These are phyloP conservation scores for Lamellibrachia luymesi DNA, from an alignment of 1,140 invertebrate species.

Conservation along the genomic window DNA sequence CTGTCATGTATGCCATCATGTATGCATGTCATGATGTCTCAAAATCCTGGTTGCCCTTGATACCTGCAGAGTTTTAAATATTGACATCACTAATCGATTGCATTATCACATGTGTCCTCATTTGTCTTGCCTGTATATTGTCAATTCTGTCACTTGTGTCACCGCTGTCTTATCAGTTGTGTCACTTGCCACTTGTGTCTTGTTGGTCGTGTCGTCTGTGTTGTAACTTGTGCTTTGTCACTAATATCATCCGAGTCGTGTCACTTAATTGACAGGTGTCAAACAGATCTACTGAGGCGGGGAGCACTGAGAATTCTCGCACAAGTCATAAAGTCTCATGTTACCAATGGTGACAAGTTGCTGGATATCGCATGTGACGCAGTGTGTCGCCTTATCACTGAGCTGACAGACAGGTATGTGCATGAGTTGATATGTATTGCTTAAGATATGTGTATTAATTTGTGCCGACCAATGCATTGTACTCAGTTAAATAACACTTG, in stretches of 20 bases:
- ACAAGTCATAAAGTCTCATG: background rate
- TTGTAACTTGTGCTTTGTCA: background rate
- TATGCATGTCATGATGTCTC: no score
- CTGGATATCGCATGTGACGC: background rate
- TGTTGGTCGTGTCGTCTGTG: background rate
- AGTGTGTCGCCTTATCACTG: background rate
- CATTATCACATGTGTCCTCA: background rate
- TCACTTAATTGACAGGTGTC: background rate
- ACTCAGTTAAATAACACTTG: background rate
- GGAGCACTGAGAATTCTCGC: background rate
- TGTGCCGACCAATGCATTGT: background rate
- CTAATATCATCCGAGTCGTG: background rate
- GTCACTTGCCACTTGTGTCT: background rate
- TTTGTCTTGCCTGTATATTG: background rate
- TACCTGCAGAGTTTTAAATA: background rate
- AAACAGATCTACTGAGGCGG: background rate
- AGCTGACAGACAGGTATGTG: background rate
- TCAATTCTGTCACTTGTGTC: background rate
- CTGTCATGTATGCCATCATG: no score
- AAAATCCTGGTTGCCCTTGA: no score
- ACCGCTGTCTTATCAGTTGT: background rate
- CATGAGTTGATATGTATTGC: background rate
- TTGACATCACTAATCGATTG: background rate
- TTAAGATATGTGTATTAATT: background rate
- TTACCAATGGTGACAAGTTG: background rate